phyloP scores from a whole-genome alignment of 2,113 vertebrate genomes.

The Chunga burmeisteri region DNA sequence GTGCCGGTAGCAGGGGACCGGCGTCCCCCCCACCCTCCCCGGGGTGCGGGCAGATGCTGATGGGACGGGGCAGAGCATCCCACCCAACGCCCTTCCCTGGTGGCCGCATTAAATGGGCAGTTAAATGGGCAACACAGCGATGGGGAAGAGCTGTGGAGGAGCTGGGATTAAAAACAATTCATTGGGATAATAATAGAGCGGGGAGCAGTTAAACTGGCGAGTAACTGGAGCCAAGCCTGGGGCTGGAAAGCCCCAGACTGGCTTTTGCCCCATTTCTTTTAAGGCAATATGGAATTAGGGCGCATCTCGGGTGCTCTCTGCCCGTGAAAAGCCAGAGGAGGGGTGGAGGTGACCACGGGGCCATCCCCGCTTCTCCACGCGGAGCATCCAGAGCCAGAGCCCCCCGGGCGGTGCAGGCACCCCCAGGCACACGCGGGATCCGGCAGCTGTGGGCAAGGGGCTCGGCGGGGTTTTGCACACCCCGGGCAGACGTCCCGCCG shows the following conservation, averaged over 20 bases:
- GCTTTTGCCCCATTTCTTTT: neutral
- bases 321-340: neutral
- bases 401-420: fast-evolving
- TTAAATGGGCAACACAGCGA: fast-evolving
- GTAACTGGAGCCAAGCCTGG: neutral
- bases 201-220: neutral
- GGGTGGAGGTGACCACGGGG: neutral
- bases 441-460: neutral
- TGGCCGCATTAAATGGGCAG: neutral
- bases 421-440: fast-evolving
- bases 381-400: neutral
- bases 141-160: neutral
- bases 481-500: neutral
- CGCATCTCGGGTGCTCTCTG: neutral
- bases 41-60: neutral
- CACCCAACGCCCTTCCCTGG: neutral
- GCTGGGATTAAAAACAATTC: conserved; percentile 27
- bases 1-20: neutral
- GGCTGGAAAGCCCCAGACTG: neutral
- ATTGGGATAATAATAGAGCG: neutral
- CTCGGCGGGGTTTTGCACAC: neutral
- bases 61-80: neutral
- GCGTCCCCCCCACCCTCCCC: neutral
- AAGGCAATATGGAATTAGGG: neutral
- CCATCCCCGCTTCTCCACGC: neutral